Evolutionary conservation across 2,113 vertebrate species (phyloP).

Genomic region (Paraplagusia blochii): DNA sequence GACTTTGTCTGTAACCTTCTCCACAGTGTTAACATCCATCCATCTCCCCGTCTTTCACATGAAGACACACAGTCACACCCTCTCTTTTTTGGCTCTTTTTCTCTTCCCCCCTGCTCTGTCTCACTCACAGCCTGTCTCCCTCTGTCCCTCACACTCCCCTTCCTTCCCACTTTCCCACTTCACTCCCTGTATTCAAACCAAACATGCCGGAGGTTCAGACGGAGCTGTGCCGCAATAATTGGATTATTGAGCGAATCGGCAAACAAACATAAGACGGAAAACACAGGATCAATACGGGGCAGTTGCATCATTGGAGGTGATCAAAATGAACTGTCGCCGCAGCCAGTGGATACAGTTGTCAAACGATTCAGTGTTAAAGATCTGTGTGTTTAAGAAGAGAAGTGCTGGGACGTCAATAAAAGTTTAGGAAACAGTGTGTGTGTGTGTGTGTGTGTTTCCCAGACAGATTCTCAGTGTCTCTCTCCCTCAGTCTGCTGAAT

Average conservation of each 20-base stretch:
- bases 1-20: constrained; percentile 42
- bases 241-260: constrained; percentile 66
- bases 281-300: constrained; percentile 48
- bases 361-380: constrained; percentile 27
- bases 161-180: neutral
- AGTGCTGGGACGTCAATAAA: constrained; percentile 23
- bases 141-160: too few species aligned
- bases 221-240: constrained; percentile 60
- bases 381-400: constrained; percentile 33
- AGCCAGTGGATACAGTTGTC: constrained; percentile 26
- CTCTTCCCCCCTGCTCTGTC: neutral
- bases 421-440: constrained; percentile 37
- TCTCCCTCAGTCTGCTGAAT: constrained; percentile 21
- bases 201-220: constrained; percentile 42
- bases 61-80: constrained; percentile 40
- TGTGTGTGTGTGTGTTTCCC: constrained; percentile 27
- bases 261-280: constrained; percentile 63
- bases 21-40: constrained; percentile 11
- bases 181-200: constrained; percentile 28
- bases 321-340: constrained; percentile 42
- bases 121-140: too few species aligned
- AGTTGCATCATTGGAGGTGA: constrained; percentile 42
- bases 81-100: neutral
- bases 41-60: constrained; percentile 53
- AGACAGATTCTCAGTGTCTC: constrained; percentile 16